Evolutionary conservation across 2,113 vertebrate genomes (phyloP), one percentile per base, ranked within the genome.

Genomic region (Solenodon paradoxus): DNA sequence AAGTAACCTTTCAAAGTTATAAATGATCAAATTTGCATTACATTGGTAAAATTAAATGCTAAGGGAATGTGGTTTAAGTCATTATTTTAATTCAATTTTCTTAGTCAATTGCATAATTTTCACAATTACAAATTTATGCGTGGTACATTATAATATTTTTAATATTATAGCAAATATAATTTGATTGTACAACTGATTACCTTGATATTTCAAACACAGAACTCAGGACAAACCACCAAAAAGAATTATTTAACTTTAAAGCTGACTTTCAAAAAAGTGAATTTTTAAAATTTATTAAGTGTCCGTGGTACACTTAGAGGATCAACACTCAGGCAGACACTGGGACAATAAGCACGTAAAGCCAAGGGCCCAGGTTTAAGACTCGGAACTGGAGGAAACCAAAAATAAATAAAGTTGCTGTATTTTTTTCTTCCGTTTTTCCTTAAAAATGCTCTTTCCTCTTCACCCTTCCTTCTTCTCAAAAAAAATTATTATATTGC

Each of bases 171-270:
- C 84, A 83, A 61, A 81, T 92, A 68, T 93, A 90, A 95, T 10
- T 68, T 97, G 69, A 72, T 86, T 95, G 35, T 95, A 77, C 83
- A 92, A 61, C 35, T 57, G 22, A 55, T 85, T 88, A 55, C 13
- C 55, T 97, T 98, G 91, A 93, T 87, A 94, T 96, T 97, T 97
- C 88, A 92, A 75, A 90, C 83, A 82, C 94, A 97, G 28, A 97
- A 96, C 13, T 97, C 17, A 96, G 68, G 9, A 35, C 15, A 75
- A 75, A 69, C 12, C 15, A 84, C 7, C 5, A 74, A 96, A 95
- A 85, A n/a, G 9, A 59, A 74, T 38, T 51, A 78, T 51, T 80
- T 55, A 72, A 72, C 3, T 92, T 64, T 85, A 88, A 75, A 61
- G 24, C n/a, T 79, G 8, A 9, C 30, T 94, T 82, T 93, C 72